Evolutionary conservation across 1,140 invertebrate genomes (phyloP), one percentile per base, ranked within the genome.

Genomic region (Protaetia brevitarsis): DNA sequence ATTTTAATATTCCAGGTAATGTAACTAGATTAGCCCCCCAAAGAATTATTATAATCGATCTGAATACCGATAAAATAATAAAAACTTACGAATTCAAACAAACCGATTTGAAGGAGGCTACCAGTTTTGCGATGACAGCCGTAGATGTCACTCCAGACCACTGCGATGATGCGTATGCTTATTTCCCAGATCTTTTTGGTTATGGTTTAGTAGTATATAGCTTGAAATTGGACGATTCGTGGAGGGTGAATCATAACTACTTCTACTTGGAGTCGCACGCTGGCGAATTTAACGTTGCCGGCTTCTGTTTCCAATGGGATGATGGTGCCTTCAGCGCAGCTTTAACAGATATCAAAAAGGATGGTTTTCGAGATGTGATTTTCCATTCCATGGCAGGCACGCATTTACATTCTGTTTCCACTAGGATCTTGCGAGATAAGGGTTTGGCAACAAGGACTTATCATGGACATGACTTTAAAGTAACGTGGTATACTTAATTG

Each of bases 261-360:
- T 89, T 89, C 76, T 79, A 88, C 71, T 83, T 84, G 0, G 87
- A 89, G 78, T 87, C 87, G 2, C 66, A 85, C 69, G 81, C 83
- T n/a, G 86, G 86, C 21, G 85, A 87, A 19, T 90, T 88, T 70
- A 87, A 85, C 65, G 86, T 90, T 1, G 85, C 83, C 63, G 88
- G 86, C 27, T 80, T 86, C 30, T 84, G 85, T 65, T 91, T 91
- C 74, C 86, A 85, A 68, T 90, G 88, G 88, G 89, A 0, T n/a
- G n/a, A n/a, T n/a, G n/a, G n/a, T n/a, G n/a, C n/a, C n/a, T n/a
- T n/a, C n/a, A n/a, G n/a, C n/a, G 74, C 90, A 36, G 85, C 85
- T 0, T 69, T 90, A 7, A 61, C 56, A n/a, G 82, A 82, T 0
- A 73, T 81, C 3, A 76, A 79, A 0, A 58, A 70, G 0, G 76